Evolutionary conservation across 2,888 invertebrate genomes (phyloP).

Genomic region (Brassicogethes aeneus): DNA sequence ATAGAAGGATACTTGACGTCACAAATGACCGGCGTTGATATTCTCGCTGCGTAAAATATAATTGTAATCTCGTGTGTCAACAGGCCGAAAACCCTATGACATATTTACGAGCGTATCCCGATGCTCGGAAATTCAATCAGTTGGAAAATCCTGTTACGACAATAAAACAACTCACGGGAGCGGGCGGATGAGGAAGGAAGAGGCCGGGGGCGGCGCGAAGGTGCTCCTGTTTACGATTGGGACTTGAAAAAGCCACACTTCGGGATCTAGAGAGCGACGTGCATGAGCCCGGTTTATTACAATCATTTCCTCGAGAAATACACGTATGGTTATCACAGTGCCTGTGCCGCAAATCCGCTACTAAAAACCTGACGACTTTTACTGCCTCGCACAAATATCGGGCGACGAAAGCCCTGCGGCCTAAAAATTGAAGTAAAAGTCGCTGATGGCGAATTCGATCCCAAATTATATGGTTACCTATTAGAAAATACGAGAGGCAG

Average conservation of each 20-base stretch:
- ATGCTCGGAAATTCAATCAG: slow-evolving; percentile 34
- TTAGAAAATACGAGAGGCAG: too few relatives aligned
- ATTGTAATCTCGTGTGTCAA: slow-evolving; percentile 1
- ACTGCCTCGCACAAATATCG: too few relatives aligned
- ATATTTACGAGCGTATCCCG: slow-evolving; percentile 29
- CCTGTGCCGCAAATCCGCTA: not conserved
- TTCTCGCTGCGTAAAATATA: too few relatives aligned
- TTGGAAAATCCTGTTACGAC: slow-evolving; percentile 32
- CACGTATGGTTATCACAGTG: slow-evolving; percentile 9
- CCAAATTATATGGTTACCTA: too few relatives aligned
- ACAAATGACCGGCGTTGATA: too few relatives aligned
- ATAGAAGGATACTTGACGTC: too few relatives aligned
- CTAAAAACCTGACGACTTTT: not conserved
- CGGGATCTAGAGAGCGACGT: slow-evolving; percentile 11
- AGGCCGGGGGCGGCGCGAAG: slow-evolving; percentile 10
- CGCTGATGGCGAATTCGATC: too few relatives aligned
- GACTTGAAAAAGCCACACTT: slow-evolving; percentile 16
- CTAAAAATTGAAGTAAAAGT: not conserved
- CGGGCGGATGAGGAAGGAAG: slow-evolving; percentile 19
- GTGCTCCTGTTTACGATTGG: slow-evolving; percentile 26
- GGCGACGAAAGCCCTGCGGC: not conserved
- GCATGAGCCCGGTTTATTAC: slow-evolving; percentile 28
- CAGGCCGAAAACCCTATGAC: slow-evolving; percentile 17
- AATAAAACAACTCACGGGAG: slow-evolving; percentile 30
- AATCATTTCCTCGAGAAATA: slow-evolving; percentile 17